A percentile compares a stretch with the other conserved stretches of the same genome.
phyloP scores from a whole-genome alignment of 2,113 vertebrate genomes.

The Abramis brama region DNA sequence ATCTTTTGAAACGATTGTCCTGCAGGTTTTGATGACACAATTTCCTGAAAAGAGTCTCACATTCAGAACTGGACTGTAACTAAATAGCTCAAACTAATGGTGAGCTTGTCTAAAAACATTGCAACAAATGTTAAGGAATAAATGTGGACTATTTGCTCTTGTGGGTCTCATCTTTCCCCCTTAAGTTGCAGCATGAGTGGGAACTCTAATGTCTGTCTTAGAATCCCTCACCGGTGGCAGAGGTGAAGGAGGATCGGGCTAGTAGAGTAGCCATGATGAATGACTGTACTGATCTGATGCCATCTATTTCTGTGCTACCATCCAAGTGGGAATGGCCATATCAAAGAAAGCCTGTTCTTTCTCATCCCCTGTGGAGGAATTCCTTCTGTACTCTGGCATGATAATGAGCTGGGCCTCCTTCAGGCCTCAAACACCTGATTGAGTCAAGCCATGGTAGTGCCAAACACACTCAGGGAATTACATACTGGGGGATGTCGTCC shows the following conservation, averaged over 20 bases:
- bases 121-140: neutral
- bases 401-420: constrained; percentile 72
- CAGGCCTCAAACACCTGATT: constrained; percentile 77
- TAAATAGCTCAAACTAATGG: neutral
- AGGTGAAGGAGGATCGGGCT: constrained; percentile 71
- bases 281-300: constrained; percentile 73
- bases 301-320: constrained; percentile 73
- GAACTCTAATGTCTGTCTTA: constrained; percentile 63
- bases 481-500: constrained; percentile 77
- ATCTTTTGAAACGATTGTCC: too few species aligned
- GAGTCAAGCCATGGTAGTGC: constrained; percentile 73
- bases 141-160: constrained; percentile 16
- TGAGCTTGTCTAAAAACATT: neutral
- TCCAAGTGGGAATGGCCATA: constrained; percentile 76
- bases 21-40: too few species aligned
- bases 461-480: constrained; percentile 76
- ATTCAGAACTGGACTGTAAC: neutral
- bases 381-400: constrained; percentile 74
- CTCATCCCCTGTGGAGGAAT: constrained; percentile 67
- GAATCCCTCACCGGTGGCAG: constrained; percentile 62
- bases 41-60: neutral
- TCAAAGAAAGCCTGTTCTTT: constrained; percentile 68
- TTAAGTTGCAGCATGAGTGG: constrained; percentile 16
- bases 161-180: constrained; percentile 20
- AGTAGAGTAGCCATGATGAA: constrained; percentile 70